Base-by-base conservation (phyloP, 2,113 vertebrate genomes). In the Dryoscopus gambensis region DNA sequence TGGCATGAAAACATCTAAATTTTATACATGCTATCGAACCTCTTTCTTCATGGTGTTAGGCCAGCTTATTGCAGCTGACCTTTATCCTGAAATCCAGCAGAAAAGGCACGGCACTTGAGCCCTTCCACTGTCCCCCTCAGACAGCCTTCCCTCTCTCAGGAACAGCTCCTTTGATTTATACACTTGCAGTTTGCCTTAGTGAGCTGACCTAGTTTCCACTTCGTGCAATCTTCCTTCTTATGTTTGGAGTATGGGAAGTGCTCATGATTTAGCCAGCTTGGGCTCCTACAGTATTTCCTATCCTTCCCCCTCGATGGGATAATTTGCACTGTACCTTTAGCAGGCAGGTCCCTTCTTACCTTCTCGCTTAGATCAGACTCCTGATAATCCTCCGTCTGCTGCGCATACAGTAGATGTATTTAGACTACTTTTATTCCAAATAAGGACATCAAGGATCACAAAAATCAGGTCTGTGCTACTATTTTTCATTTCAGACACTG, bases 201-300 rank as follows among this genome's bases (percentile, higher is more conserved):
- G 6, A 94, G 70, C 65, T 96, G 93, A 93, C 91, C 91, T 42
- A 81, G 64, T 95, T 96, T 94, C 37, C 35, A 42, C 69, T 91
- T 50, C 3, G 22, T 84, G 50, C 64, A 73, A 57, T 81, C 39
- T 85, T 91, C 64, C 55, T 87, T 37, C 68, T 59, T 33, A 33
- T 17, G 44, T 91, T 24, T 87, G 73, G 86, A 89, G 46, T 55
- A n/a, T 52, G 60, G 50, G 50, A 91, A 93, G 52, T 70, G 74
- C 60, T 91, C 77, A 78, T 89, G 69, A 82, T 94, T 94, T 59
- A 91, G 55, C 25, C 65, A 91, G 12, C 60, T 84, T 6, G 0
- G 39, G 44, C 42, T 93, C 84, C 47, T 50, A 35, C 46, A 74
- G 15, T 55, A 81, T 62, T 93, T 82, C 56, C 56, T 42, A 6